Conservation (phyloP, 2,113 vertebrate species). For the Dasyprocta punctata region DNA sequence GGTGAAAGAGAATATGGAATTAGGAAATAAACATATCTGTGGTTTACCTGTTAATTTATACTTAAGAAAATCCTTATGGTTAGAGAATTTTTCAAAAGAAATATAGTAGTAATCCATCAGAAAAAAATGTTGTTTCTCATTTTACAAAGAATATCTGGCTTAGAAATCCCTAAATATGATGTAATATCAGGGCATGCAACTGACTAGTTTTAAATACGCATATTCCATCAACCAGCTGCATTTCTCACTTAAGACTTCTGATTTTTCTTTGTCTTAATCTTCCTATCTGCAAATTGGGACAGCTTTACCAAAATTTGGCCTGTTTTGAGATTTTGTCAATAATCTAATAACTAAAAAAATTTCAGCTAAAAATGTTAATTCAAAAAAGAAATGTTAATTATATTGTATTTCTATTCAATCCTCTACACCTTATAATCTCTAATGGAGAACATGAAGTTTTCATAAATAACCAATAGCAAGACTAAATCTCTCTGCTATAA, state of each 20-base stretch:
- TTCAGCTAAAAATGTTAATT: neutral
- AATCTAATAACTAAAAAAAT: neutral
- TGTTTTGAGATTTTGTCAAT: neutral
- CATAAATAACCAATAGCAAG: neutral
- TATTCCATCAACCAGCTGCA: neutral
- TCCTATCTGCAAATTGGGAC: neutral
- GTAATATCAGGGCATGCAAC: neutral
- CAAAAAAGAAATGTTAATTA: neutral
- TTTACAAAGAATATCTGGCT: neutral
- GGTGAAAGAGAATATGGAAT: neutral
- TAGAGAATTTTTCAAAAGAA: neutral
- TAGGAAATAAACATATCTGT: conserved; percentile 23
- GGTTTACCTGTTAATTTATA: conserved; percentile 8
- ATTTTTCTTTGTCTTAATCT: neutral
- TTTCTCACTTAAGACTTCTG: neutral
- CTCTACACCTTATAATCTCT: neutral
- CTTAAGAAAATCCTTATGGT: neutral
- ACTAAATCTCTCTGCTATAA: neutral
- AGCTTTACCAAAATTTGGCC: neutral
- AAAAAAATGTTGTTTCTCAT: neutral
- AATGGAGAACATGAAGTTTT: neutral
- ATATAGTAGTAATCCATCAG: neutral
- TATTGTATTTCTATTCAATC: neutral
- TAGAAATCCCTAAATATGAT: neutral
- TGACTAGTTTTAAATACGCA: neutral